Evolutionary conservation across 1,140 invertebrate species (phyloP), one percentile per base, ranked within the genome.

Genomic region (Ceratina japonica): DNA sequence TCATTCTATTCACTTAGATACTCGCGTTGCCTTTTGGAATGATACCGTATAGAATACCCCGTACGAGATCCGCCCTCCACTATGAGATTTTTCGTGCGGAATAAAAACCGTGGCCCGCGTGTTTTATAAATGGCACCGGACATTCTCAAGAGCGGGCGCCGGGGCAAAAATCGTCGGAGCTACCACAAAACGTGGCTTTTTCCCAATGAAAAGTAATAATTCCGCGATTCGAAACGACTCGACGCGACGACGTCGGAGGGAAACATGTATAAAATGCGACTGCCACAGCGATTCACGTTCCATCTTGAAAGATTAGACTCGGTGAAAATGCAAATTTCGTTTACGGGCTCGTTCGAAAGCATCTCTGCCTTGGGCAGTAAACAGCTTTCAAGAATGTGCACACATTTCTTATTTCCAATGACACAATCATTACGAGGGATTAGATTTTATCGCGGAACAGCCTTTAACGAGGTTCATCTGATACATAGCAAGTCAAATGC

Each of bases 1-100:
- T 74, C 69, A 62, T 75, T 69, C 74, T 69, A 76, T 76, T 76
- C 74, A 61, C 74, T 76, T 76, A 69, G 37, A 44, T 44, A 44
- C 54, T 69, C 74, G 65, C 16, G 64, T 61, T 51, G 74, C 63
- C 56, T 31, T 75, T 76, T 16, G 64, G 44, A 69, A 76, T 22
- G 64, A 76, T 58, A 10, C 54, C n/a, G 59, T 59, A 51, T 20
- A 44, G 20, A 72, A 63, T 54, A 63, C 69, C 37, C 69, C 37
- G 54, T 31, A 16, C 3, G 37, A 15, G 37, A 77, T 77, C n/a
- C 75, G 15, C 24, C 37, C 37, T 44, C 37, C 37, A 4, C 74
- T 18, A 16, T 27, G 66, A 62, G 75, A 71, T 71, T 71, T 71
- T 62, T 71, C 75, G 16, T 18, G 24, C 4, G 24, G 63, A 63